Percentiles rank a stretch among this genome's conserved stretches.
phyloP scores from a whole-genome alignment of 2,113 vertebrate genomes.

The Ptyas mucosa region DNA sequence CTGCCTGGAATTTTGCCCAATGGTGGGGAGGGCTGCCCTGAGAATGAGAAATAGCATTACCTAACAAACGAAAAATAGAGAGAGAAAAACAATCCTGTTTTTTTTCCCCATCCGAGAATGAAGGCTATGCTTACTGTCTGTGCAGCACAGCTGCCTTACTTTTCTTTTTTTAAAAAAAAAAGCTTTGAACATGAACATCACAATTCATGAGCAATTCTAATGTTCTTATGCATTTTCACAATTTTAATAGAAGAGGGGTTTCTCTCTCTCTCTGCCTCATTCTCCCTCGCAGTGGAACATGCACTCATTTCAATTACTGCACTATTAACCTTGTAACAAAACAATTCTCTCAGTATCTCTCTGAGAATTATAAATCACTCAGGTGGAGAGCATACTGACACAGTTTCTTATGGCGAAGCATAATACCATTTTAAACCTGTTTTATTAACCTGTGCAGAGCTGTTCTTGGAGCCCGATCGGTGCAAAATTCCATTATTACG shows the following conservation, averaged over 20 bases:
- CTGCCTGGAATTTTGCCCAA: not conserved
- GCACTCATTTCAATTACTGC: not conserved
- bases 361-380: not conserved
- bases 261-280: not conserved
- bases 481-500: not conserved
- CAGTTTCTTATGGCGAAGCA: not conserved
- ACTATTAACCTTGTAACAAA: not conserved
- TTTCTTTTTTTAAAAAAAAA: not conserved
- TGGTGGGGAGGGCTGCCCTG: not conserved
- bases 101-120: not conserved
- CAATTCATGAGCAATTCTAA: not conserved
- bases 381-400: not conserved
- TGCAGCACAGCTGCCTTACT: not conserved
- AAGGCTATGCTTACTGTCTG: slow-evolving; percentile 25
- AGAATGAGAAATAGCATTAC: not conserved
- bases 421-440: not conserved
- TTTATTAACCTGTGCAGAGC: not conserved
- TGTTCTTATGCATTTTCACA: fast-evolving
- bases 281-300: fast-evolving
- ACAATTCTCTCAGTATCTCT: not conserved
- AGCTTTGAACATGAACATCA: not conserved
- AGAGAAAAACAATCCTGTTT: not conserved
- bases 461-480: not conserved
- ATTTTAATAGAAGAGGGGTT: slow-evolving; percentile 1
- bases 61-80: not conserved